Conservation (phyloP, 2,113 vertebrate genomes). For the Daubentonia madagascariensis region DNA sequence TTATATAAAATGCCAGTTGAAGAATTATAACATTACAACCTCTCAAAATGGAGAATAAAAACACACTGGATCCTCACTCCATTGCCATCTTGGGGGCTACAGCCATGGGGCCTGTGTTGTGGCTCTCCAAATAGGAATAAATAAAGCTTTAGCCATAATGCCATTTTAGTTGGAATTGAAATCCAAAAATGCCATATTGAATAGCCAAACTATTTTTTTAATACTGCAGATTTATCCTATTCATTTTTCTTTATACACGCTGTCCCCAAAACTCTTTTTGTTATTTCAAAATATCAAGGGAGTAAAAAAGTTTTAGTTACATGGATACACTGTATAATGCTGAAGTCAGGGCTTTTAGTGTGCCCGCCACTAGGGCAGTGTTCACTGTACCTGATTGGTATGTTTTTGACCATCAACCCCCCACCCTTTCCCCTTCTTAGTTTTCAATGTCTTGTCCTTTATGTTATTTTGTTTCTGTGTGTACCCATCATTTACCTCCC, state of each 20-base stretch:
- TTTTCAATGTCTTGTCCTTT: too few species aligned
- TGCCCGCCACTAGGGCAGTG: too few species aligned
- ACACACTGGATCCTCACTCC: too few species aligned
- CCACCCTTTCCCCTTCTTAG: too few species aligned
- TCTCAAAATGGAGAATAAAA: not conserved
- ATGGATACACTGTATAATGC: too few species aligned
- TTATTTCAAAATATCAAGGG: too few species aligned
- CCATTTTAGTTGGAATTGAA: slow-evolving; percentile 19
- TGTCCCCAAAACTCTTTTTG: slow-evolving; percentile 31
- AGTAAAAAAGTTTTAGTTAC: too few species aligned
- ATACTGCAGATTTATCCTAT: slow-evolving; percentile 9
- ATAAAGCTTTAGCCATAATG: not conserved
- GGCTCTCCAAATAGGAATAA: not conserved
- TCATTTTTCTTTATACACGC: slow-evolving; percentile 69
- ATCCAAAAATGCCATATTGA: slow-evolving; percentile 32
- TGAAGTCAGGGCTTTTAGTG: too few species aligned
- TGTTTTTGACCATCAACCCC: too few species aligned
- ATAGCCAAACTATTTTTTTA: slow-evolving; percentile 58
- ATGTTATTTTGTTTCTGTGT: too few species aligned
- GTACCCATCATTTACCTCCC: too few species aligned
- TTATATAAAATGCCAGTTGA: not conserved
- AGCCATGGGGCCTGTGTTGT: fast-evolving
- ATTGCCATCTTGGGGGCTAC: not conserved
- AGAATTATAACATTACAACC: not conserved
- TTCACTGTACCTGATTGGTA: too few species aligned